A percentile compares a stretch with the other conserved stretches of the same genome.
phyloP scores from a whole-genome alignment of 2,888 invertebrate genomes.

The Altica lythri region DNA sequence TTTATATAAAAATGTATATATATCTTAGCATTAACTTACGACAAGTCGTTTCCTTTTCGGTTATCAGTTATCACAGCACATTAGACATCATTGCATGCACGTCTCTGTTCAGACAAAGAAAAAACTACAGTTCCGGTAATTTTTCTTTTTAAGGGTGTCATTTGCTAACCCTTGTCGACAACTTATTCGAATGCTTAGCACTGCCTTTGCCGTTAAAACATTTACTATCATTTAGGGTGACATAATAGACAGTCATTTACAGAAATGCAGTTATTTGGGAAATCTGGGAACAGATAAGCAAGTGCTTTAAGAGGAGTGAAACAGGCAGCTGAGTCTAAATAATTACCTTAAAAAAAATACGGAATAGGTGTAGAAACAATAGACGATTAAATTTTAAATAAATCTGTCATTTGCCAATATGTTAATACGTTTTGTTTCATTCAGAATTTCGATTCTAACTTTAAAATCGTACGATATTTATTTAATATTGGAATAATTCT shows the following conservation, averaged over 20 bases:
- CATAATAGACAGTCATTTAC: constrained; percentile 27
- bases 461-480: too few relatives aligned
- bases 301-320: background rate
- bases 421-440: too few relatives aligned
- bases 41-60: too few relatives aligned
- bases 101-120: constrained; percentile 6
- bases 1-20: too few relatives aligned
- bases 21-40: too few relatives aligned
- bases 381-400: too few relatives aligned
- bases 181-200: constrained; percentile 24
- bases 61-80: constrained; percentile 31
- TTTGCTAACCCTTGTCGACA: constrained; percentile 29
- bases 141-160: constrained; percentile 31
- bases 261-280: constrained; percentile 21
- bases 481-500: too few relatives aligned
- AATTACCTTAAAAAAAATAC: too few relatives aligned
- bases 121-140: constrained; percentile 29
- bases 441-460: too few relatives aligned
- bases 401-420: too few relatives aligned
- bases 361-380: too few relatives aligned
- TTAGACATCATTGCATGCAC: constrained; percentile 21
- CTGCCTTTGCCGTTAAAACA: constrained; percentile 29
- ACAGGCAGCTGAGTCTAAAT: constrained; percentile 7
- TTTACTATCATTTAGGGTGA: constrained; percentile 27
- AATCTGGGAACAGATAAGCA: constrained; percentile 12